Percentiles rank a stretch among this genome's conserved stretches.
These are phyloP conservation scores for Phyllostomus hastatus DNA, from an alignment of 2,113 vertebrate genomes.

Conservation along the genomic window DNA sequence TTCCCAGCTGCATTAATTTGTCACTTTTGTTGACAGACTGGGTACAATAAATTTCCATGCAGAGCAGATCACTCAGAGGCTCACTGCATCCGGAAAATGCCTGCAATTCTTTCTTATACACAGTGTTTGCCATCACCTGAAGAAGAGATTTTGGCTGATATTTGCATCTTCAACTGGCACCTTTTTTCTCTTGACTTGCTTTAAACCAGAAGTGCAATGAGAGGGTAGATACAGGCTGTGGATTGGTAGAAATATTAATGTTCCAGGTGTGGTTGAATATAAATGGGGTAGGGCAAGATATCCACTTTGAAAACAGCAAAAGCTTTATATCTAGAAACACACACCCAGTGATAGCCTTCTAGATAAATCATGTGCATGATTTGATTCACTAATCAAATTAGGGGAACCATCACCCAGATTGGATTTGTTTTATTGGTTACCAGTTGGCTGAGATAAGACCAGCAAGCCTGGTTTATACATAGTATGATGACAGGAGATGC, in stretches of 20 bases:
- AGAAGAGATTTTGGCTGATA: conserved; percentile 48
- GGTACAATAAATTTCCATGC: conserved; percentile 75
- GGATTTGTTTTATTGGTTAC: background rate
- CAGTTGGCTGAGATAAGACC: background rate
- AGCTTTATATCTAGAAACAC: background rate
- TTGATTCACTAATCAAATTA: background rate
- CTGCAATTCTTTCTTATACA: conserved; percentile 28
- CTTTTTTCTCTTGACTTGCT: conserved; percentile 3
- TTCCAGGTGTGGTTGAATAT: background rate
- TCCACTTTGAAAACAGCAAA: background rate
- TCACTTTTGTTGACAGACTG: conserved; percentile 70
- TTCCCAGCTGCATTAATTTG: conserved; percentile 68
- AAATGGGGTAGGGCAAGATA: background rate
- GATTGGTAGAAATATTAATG: background rate
- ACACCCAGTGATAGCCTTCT: background rate
- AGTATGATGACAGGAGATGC: background rate
- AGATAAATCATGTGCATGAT: background rate
- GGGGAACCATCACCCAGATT: background rate
- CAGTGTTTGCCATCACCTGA: conserved; percentile 54
- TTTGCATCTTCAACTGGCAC: conserved; percentile 18
- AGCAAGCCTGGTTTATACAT: background rate
- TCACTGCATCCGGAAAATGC: conserved; percentile 64
- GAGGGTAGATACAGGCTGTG: background rate
- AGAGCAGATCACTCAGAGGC: conserved; percentile 39
- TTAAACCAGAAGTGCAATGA: background rate